Evolutionary conservation across 2,888 invertebrate species (phyloP), one percentile per base, ranked within the genome.

Genomic region (Melanophora roralis): DNA sequence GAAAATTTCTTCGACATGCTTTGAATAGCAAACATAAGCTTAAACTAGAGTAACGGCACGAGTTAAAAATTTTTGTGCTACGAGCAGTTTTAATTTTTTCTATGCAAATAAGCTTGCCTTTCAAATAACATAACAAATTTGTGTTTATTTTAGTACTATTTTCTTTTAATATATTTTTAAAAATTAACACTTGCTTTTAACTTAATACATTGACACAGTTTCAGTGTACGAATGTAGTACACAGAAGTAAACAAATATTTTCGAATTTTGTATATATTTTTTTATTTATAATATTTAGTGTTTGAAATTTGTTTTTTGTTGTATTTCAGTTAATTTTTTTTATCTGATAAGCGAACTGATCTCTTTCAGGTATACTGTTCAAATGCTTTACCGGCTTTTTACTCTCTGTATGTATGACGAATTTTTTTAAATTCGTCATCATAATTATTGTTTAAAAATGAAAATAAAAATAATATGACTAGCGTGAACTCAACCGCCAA

Each of bases 1-100:
- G 80, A 80, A 21, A 68, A 34, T 57, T 51, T 72, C 8, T 62
- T 76, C 43, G 69, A 65, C 80, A 80, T 80, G 71, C 80, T 80
- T 49, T 68, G 32, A 47, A 16, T 49, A 43, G 59, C 76, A 45
- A 73, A 53, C 57, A 80, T 57, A 27, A 73, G 59, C 36, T 69
- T 57, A 40, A 77, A 77, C 76, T 77, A 71, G 69, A 77, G 64
- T 43, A 71, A 55, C 55, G 47, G 55, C 49, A 57, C 49, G 40
- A 49, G 49, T 40, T 65, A 19, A 59, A 57, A 71, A 12, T 19
- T 38, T 27, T 23, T 57, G 5, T 16, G 19, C 45, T 62, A 36
- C n/a, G 32, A 23, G 3, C 36, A 21, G 1, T 49, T n/a, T 14
- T 19, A 9, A 32, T 53, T 49, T 27, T 5, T 27, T 27, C 6